Conservation (phyloP, 2,888 invertebrate species). For the Elmis aenea region DNA sequence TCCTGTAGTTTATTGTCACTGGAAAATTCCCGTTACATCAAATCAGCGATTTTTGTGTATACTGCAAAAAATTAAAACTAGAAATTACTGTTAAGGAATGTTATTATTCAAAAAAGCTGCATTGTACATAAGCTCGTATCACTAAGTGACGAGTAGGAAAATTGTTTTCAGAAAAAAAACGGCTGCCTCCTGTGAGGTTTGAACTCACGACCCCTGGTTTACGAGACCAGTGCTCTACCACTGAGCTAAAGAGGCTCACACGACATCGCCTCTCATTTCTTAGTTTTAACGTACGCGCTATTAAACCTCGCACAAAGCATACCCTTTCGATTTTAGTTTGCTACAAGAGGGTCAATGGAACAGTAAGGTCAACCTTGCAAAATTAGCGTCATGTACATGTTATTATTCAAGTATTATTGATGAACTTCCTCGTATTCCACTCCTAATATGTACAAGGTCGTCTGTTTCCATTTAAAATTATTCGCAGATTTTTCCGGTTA, state of each 20-base stretch:
- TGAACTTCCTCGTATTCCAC: slow-evolving; percentile 18
- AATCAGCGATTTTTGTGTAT: no score
- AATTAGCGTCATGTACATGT: slow-evolving; percentile 17
- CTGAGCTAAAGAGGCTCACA: slow-evolving; percentile 70
- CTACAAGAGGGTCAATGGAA: slow-evolving; percentile 14
- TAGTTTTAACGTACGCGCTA: no score
- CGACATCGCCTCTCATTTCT: neutral
- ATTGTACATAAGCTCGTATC: no score
- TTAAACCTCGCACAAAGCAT: neutral
- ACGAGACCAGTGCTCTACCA: slow-evolving; percentile 81
- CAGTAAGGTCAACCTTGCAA: slow-evolving; percentile 17
- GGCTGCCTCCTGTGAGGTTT: slow-evolving; percentile 73
- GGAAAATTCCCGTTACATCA: no score
- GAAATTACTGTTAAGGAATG: no score
- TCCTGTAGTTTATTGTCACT: no score
- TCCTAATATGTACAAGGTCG: slow-evolving; percentile 15
- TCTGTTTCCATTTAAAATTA: slow-evolving; percentile 13
- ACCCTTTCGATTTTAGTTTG: neutral
- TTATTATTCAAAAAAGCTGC: no score
- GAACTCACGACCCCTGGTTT: slow-evolving; percentile 82
- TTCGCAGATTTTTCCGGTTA: slow-evolving; percentile 2
- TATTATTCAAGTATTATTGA: slow-evolving; percentile 7
- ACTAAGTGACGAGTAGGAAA: no score
- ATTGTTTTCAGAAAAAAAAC: no score
- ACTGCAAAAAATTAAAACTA: no score